phyloP scores from a whole-genome alignment of 2,888 invertebrate species.

The Axea sp. region DNA sequence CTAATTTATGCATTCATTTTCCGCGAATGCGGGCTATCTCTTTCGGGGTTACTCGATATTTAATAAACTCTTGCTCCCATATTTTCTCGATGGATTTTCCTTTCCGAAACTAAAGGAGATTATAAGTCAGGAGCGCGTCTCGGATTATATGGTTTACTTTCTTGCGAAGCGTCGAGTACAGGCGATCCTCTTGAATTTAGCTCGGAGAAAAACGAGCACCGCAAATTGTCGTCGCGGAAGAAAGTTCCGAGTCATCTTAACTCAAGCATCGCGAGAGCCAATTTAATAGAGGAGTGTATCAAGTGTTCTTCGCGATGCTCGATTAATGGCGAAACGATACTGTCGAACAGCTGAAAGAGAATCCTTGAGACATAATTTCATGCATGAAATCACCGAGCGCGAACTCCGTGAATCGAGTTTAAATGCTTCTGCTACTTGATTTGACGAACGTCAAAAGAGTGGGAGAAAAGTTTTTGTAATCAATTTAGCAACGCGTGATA shows the following conservation, averaged over 20 bases:
- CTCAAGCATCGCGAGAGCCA: slow-evolving; percentile 45
- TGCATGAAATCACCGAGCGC: too few relatives aligned
- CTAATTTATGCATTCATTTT: too few relatives aligned
- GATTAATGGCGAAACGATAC: slow-evolving; percentile 44
- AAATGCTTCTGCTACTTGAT: too few relatives aligned
- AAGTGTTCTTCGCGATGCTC: slow-evolving; percentile 42
- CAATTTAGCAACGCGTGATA: too few relatives aligned
- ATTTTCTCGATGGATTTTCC: slow-evolving; percentile 11
- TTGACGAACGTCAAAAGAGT: too few relatives aligned
- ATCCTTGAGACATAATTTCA: too few relatives aligned
- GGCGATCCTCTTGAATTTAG: slow-evolving; percentile 40
- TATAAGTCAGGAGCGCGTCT: slow-evolving; percentile 27
- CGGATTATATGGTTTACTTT: slow-evolving; percentile 47
- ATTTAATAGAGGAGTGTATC: slow-evolving; percentile 43
- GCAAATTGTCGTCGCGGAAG: slow-evolving; percentile 33
- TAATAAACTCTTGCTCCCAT: slow-evolving; percentile 28
- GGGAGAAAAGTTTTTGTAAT: too few relatives aligned
- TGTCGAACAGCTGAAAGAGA: too few relatives aligned
- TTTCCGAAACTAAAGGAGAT: slow-evolving; percentile 21
- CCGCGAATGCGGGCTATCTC: slow-evolving; percentile 1
- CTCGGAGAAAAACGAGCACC: slow-evolving; percentile 33
- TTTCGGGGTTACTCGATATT: slow-evolving; percentile 32
- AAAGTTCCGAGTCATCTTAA: slow-evolving; percentile 50
- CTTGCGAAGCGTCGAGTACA: slow-evolving; percentile 5
- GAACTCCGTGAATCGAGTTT: too few relatives aligned